Percentiles rank a stretch among this genome's conserved stretches.
Evolutionary conservation across 2,888 invertebrate species (phyloP).

Genomic region (Teleogryllus oceanicus): DNA sequence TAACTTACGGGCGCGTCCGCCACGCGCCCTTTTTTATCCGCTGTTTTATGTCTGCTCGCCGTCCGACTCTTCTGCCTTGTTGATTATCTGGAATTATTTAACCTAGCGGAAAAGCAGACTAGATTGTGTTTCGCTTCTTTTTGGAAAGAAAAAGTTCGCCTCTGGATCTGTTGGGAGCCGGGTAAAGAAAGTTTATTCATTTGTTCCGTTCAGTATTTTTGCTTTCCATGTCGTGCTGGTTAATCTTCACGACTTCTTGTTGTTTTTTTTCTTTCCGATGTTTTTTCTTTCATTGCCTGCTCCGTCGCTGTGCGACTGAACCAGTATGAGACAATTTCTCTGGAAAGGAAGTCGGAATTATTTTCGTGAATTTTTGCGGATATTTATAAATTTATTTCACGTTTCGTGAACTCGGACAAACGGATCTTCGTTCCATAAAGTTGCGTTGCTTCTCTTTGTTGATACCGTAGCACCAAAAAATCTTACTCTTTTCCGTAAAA

Average conservation of each 20-base stretch:
- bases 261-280: background rate
- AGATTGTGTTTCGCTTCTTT: slow-evolving; percentile 7
- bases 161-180: background rate
- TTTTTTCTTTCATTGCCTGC: background rate
- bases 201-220: background rate
- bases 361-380: no score
- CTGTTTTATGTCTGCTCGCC: slow-evolving; percentile 18
- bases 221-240: background rate
- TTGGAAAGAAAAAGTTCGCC: background rate
- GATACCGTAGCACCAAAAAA: no score
- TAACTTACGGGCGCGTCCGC: background rate
- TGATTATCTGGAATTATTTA: slow-evolving; percentile 18
- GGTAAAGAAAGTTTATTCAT: background rate
- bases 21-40: slow-evolving; percentile 1
- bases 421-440: no score
- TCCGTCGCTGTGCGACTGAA: no score
- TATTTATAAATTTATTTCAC: no score
- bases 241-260: background rate
- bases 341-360: no score
- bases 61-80: slow-evolving; percentile 9
- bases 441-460: no score
- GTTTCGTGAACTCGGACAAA: no score
- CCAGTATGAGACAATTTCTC: no score
- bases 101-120: slow-evolving; percentile 18
- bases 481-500: no score